These are phyloP conservation scores for Saccostrea echinata DNA, from an alignment of 1,140 invertebrate genomes.

Conservation along the genomic window DNA sequence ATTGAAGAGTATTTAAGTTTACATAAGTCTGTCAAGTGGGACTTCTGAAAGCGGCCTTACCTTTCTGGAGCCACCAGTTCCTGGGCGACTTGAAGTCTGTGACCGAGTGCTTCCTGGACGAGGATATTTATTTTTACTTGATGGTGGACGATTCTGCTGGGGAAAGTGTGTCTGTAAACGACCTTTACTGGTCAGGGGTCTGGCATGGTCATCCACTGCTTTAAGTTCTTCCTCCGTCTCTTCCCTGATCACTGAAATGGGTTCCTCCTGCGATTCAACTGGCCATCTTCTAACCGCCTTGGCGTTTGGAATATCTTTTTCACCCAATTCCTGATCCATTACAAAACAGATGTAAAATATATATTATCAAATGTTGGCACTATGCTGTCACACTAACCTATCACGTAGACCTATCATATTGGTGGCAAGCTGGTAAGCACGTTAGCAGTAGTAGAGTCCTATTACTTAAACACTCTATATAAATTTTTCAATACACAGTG, in stretches of 20 bases:
- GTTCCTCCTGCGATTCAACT: slow-evolving; percentile 45
- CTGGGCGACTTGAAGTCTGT: neutral
- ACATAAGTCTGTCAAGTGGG: too few species aligned
- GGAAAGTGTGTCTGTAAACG: slow-evolving; percentile 36
- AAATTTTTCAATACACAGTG: too few species aligned
- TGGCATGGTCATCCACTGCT: neutral
- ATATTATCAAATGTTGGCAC: neutral
- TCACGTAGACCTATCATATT: too few species aligned
- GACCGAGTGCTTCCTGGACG: slow-evolving; percentile 43
- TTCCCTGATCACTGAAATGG: slow-evolving; percentile 51
- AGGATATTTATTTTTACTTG: slow-evolving; percentile 7
- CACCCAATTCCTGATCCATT: slow-evolving; percentile 5
- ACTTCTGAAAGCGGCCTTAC: neutral
- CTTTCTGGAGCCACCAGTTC: slow-evolving; percentile 25
- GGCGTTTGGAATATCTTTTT: neutral
- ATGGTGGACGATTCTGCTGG: slow-evolving; percentile 26
- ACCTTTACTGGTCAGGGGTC: slow-evolving; percentile 50
- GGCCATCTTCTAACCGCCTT: slow-evolving; percentile 17
- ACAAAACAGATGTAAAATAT: neutral
- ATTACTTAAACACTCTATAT: too few species aligned
- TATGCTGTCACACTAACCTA: neutral
- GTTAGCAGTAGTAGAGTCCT: too few species aligned
- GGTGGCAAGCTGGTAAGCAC: too few species aligned
- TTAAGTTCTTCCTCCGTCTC: slow-evolving; percentile 57
- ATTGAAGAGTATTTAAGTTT: too few species aligned